These are phyloP conservation scores for Dipodomys ordii DNA, from an alignment of 2,113 vertebrate genomes.

Conservation along the genomic window DNA sequence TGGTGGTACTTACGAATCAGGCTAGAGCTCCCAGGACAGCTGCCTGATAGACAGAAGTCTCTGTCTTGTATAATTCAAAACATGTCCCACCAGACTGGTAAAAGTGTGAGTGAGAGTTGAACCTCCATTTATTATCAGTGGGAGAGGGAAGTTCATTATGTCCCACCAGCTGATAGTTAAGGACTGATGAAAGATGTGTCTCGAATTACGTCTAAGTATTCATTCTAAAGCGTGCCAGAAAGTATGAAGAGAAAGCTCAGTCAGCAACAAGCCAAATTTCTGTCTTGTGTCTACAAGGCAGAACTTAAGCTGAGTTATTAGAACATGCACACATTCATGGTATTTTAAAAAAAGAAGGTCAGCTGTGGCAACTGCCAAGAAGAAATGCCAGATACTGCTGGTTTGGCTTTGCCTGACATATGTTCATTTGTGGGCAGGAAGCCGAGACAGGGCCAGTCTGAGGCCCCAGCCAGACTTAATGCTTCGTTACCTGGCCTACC, in stretches of 20 bases:
- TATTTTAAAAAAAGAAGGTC: neutral
- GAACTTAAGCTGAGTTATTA: slow-evolving; percentile 23
- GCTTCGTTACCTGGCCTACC: slow-evolving; percentile 86
- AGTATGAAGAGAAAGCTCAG: slow-evolving; percentile 55
- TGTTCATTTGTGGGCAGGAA: slow-evolving; percentile 73
- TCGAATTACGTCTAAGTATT: slow-evolving; percentile 61
- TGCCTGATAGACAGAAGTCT: slow-evolving; percentile 17
- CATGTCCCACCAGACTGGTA: slow-evolving; percentile 75
- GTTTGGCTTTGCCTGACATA: slow-evolving; percentile 70
- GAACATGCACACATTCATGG: neutral
- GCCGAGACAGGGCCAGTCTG: slow-evolving; percentile 82
- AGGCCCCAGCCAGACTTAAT: slow-evolving; percentile 84
- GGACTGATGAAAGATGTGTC: slow-evolving; percentile 74
- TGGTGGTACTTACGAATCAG: neutral
- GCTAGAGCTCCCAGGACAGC: neutral
- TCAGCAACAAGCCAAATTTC: slow-evolving; percentile 68
- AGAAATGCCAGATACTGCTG: slow-evolving; percentile 75
- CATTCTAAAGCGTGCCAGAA: slow-evolving; percentile 54
- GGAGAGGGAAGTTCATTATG: slow-evolving; percentile 62
- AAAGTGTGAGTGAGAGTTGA: slow-evolving; percentile 62
- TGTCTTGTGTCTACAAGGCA: slow-evolving; percentile 56
- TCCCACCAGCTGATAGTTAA: slow-evolving; percentile 30
- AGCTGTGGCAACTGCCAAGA: slow-evolving; percentile 65
- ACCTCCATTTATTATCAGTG: slow-evolving; percentile 58
- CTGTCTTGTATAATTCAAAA: slow-evolving; percentile 65